Base-by-base conservation (phyloP, 35 echinoderm and acorn worm genomes). In the Apostichopus californicus region DNA sequence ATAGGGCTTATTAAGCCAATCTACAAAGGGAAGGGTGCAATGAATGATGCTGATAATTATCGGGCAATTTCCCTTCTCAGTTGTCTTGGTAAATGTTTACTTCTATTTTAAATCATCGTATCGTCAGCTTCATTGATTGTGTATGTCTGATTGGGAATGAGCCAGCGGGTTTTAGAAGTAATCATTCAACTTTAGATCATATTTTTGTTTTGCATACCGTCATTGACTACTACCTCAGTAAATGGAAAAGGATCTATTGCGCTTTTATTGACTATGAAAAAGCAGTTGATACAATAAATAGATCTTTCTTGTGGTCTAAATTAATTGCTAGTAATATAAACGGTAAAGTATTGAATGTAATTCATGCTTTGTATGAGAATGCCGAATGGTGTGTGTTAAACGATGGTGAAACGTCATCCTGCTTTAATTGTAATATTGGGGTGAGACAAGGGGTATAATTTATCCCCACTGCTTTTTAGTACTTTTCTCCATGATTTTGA, bases 311-410 rank as follows among this genome's bases (percentile, higher is more conserved):
- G 34, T 46, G 34, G 34, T 46, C 2, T 46, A 90, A 95, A 80
- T 85, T 95, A 9, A 90, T 93, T 9, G 73, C 12, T 12, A 70
- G 80, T 90, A 73, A 83, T 90, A 90, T 90, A 23, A 91, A 93
- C 93, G 94, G 94, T 9, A 95, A 93, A 24, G 71, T 95, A 34
- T 54, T 95, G 9, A 93, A 93, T 89, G 92, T 93, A n/a, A 95
- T 95, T 61, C 14, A 91, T n/a, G 61, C 55, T 53, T 57, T 95
- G 86, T 93, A 95, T 89, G 77, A 17, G 7, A 83, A 90, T 80
- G 91, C 91, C 57, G 78, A 95, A 83, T 95, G 91, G n/a, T 95
- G 91, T 93, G 87, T 95, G 8, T 71, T 11, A 61, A 90, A 90
- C 83, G 46, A 70, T 80, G 24, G 57, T 56, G 53, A 90, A 28